Conservation (phyloP, 1,140 invertebrate genomes). For the Ceratoteleas bidentatus region DNA sequence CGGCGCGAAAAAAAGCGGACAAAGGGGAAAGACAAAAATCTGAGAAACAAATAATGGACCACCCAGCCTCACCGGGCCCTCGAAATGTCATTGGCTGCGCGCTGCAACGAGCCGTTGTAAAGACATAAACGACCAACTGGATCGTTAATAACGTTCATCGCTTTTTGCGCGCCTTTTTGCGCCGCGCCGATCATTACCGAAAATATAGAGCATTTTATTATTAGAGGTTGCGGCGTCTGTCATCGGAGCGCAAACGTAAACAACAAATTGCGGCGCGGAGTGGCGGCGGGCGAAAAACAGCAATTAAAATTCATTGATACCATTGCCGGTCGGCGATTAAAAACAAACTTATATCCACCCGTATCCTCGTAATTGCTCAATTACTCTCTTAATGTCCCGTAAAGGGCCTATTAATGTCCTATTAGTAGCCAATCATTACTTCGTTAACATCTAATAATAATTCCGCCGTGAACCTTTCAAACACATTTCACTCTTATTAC, state of each 20-base stretch:
- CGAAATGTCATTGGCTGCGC: slow-evolving; percentile 51
- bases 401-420: too few relatives aligned
- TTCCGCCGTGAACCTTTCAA: too few relatives aligned
- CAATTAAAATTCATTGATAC: too few relatives aligned
- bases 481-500: too few relatives aligned
- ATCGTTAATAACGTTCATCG: slow-evolving; percentile 56
- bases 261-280: too few relatives aligned
- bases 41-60: slow-evolving; percentile 46
- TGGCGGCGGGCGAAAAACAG: too few relatives aligned
- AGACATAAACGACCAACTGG: slow-evolving; percentile 55
- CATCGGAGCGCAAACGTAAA: neutral
- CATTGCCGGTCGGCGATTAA: too few relatives aligned
- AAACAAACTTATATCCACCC: too few relatives aligned
- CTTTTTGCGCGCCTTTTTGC: slow-evolving; percentile 18
- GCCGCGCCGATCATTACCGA: slow-evolving; percentile 16
- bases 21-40: slow-evolving; percentile 21
- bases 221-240: neutral
- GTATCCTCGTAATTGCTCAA: too few relatives aligned
- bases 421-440: too few relatives aligned
- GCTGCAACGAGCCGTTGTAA: slow-evolving; percentile 63
- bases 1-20: slow-evolving; percentile 34
- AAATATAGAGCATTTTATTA: slow-evolving; percentile 29
- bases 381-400: too few relatives aligned
- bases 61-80: slow-evolving; percentile 54
- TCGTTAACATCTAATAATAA: too few relatives aligned